Conservation (phyloP, 2,113 vertebrate species). For the Natator depressus region DNA sequence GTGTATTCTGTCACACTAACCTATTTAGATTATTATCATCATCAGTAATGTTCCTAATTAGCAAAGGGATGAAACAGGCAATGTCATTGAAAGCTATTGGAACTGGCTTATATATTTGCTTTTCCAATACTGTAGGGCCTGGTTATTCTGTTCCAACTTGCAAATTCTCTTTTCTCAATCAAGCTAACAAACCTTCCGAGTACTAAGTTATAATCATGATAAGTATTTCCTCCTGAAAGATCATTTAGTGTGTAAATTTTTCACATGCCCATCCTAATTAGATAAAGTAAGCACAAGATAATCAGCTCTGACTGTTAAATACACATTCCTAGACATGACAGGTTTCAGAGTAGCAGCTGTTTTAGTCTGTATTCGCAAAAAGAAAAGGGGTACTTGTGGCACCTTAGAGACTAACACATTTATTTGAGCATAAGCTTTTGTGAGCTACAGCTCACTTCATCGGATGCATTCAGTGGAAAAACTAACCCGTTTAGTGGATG, state of each 20-base stretch:
- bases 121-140: background rate
- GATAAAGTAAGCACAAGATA: background rate
- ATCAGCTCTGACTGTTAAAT: background rate
- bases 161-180: background rate
- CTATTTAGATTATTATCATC: background rate
- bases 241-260: background rate
- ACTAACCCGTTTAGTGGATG: too few species aligned
- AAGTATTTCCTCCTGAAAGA: background rate
- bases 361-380: too few species aligned
- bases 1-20: background rate
- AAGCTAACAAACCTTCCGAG: background rate
- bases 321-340: background rate
- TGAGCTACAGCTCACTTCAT: too few species aligned
- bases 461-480: too few species aligned
- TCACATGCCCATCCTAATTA: background rate
- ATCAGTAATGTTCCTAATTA: background rate
- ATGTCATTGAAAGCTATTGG: background rate
- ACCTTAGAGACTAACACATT: too few species aligned
- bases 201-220: background rate
- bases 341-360: too few species aligned
- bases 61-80: background rate
- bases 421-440: too few species aligned
- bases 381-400: too few species aligned
- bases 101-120: background rate
- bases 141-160: background rate